A percentile compares a stretch with the other conserved stretches of the same genome.
These are phyloP conservation scores for Artibeus lituratus DNA, from an alignment of 2,797 vertebrate species.

Conservation along the genomic window DNA sequence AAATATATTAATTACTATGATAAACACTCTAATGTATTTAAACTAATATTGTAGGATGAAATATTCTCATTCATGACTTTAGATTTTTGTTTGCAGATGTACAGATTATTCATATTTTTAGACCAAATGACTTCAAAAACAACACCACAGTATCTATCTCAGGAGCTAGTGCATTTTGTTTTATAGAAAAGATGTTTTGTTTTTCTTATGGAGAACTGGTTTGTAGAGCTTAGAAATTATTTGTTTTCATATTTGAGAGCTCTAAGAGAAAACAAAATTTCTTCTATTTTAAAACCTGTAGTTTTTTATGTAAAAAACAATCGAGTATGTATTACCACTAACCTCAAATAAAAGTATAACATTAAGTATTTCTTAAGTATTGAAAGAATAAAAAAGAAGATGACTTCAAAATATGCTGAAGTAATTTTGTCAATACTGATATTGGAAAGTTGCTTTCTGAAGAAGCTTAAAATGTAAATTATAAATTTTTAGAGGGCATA, in stretches of 20 bases:
- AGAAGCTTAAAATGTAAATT: background rate
- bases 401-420: background rate
- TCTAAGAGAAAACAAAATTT: constrained; percentile 1
- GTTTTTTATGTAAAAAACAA: background rate
- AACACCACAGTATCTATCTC: constrained; percentile 38
- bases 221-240: background rate
- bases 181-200: background rate
- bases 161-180: constrained; percentile 29
- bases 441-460: background rate
- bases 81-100: background rate
- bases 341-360: background rate
- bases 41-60: constrained; percentile 44
- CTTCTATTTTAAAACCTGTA: background rate
- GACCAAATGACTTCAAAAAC: constrained; percentile 51
- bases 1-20: background rate
- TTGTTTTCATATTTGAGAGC: constrained; percentile 8
- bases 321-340: background rate
- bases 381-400: background rate
- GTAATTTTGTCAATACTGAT: background rate
- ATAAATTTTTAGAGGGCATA: background rate
- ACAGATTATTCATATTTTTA: constrained; percentile 15
- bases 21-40: background rate
- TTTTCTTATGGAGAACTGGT: background rate
- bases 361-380: background rate
- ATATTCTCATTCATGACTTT: background rate